phyloP scores from a whole-genome alignment of 2,113 vertebrate genomes.

The mouse (Mus musculus) region DNA sequence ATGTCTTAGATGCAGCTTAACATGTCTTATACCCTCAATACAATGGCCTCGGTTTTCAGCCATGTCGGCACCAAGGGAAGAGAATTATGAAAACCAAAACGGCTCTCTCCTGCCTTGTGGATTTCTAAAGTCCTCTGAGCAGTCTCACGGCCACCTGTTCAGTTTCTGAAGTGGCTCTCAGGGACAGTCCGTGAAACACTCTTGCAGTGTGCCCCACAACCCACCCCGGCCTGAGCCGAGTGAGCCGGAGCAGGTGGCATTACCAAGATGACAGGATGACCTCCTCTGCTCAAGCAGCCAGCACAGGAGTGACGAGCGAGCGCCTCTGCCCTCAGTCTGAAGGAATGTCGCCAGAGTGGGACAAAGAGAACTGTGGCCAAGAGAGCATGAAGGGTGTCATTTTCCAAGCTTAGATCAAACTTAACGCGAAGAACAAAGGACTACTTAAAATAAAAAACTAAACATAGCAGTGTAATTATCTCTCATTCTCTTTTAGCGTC shows the following conservation, averaged over 20 bases:
- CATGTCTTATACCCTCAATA: neutral
- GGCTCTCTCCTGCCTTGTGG: neutral
- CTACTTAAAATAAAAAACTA: neutral
- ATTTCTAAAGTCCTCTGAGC: slow-evolving; percentile 26
- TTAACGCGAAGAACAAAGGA: slow-evolving; percentile 16
- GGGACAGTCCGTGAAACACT: slow-evolving; percentile 1
- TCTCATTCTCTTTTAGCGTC: neutral
- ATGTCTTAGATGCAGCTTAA: neutral
- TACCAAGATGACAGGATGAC: neutral
- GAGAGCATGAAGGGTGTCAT: neutral
- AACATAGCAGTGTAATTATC: neutral
- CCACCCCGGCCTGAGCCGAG: neutral
- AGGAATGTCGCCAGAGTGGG: neutral
- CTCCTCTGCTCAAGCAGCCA: neutral
- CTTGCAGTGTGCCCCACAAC: neutral
- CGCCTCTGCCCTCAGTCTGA: too few relatives aligned
- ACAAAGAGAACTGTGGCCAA: neutral
- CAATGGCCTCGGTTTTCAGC: neutral
- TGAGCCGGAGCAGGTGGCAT: neutral
- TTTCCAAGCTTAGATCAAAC: slow-evolving; percentile 41
- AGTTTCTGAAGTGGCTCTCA: slow-evolving; percentile 47
- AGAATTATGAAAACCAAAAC: neutral
- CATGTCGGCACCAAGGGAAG: neutral
- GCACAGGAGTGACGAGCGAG: neutral
- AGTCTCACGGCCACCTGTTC: slow-evolving; percentile 42